Evolutionary conservation across 2,888 invertebrate species (phyloP).

Genomic region (Allygus modestus): DNA sequence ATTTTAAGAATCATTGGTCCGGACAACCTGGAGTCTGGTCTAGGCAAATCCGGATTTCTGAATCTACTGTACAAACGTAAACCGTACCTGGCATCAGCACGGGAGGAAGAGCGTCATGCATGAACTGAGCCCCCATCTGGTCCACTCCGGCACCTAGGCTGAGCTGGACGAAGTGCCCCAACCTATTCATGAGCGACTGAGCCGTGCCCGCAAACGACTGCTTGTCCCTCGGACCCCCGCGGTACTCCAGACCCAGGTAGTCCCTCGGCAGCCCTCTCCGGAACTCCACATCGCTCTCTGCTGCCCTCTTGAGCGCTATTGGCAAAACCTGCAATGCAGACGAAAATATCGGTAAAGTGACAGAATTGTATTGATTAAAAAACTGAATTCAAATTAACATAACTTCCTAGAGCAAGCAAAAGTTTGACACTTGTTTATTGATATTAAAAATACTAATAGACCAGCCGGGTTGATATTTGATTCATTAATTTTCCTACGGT

Average conservation of each 20-base stretch:
- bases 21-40: too few relatives aligned
- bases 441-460: too few relatives aligned
- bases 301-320: constrained; percentile 84
- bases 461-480: too few relatives aligned
- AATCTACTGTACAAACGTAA: too few relatives aligned
- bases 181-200: constrained; percentile 78
- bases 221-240: constrained; percentile 1
- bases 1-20: too few relatives aligned
- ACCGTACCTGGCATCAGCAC: constrained; percentile 78
- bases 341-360: neutral
- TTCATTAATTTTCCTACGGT: too few relatives aligned
- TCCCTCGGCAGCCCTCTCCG: constrained; percentile 89
- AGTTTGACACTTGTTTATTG: too few relatives aligned
- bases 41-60: too few relatives aligned
- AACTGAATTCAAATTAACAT: too few relatives aligned
- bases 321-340: constrained; percentile 83
- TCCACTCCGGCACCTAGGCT: constrained; percentile 89
- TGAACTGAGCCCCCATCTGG: constrained; percentile 89
- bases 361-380: neutral
- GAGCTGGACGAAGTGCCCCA: constrained; percentile 79
- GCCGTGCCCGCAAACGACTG: constrained; percentile 77
- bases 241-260: constrained; percentile 73
- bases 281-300: constrained; percentile 83
- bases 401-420: too few relatives aligned
- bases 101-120: constrained; percentile 94